A percentile compares a stretch with the other conserved stretches of the same genome.
phyloP scores from a whole-genome alignment of 2,113 vertebrate species.

The Vimba vimba region DNA sequence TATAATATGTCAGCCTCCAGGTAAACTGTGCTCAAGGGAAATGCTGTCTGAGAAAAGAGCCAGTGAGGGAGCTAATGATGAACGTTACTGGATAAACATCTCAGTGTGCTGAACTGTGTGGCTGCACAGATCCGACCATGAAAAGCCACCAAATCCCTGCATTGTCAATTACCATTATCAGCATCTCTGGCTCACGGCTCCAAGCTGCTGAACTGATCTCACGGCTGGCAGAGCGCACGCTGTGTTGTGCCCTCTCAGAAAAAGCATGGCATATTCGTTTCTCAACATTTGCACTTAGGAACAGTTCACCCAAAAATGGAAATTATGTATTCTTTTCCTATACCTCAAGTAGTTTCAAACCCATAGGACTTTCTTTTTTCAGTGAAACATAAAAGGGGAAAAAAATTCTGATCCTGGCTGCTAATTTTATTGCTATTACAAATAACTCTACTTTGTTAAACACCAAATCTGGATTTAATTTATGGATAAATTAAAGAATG shows the following conservation, averaged over 20 bases:
- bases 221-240: constrained; percentile 1
- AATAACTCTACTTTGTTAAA: neutral
- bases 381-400: neutral
- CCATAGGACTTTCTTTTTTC: neutral
- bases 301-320: neutral
- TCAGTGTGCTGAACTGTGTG: constrained; percentile 32
- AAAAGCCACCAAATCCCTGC: constrained; percentile 29
- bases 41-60: constrained; percentile 20
- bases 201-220: constrained; percentile 36
- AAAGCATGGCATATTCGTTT: neutral
- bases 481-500: neutral
- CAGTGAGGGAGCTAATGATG: constrained; percentile 32
- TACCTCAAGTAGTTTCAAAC: neutral
- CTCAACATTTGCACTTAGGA: neutral
- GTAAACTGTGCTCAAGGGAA: constrained; percentile 42
- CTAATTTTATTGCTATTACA: neutral
- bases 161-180: constrained; percentile 48
- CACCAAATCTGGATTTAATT: neutral
- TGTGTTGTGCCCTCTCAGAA: neutral
- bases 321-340: neutral
- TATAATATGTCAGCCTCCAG: constrained; percentile 39
- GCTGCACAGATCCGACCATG: constrained; percentile 6
- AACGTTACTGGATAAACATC: constrained; percentile 39
- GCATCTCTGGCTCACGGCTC: constrained; percentile 27
- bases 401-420: neutral